Percentiles rank a stretch among this genome's conserved stretches.
These are phyloP conservation scores for Anableps anableps DNA, from an alignment of 2,797 vertebrate species.

Conservation along the genomic window DNA sequence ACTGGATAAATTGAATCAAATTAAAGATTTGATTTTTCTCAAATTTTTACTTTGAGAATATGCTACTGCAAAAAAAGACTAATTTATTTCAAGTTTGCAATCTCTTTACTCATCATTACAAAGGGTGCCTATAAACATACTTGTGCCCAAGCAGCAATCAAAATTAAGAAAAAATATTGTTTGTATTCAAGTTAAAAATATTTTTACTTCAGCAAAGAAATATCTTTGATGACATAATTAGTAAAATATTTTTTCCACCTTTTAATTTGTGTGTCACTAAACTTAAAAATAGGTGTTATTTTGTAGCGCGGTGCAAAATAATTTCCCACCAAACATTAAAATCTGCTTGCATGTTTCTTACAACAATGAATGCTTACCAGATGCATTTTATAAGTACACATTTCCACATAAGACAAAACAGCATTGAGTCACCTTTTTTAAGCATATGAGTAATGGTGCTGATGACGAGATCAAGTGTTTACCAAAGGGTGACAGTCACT, in stretches of 20 bases:
- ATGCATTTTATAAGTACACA: conserved; percentile 10
- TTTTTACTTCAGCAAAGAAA: neutral
- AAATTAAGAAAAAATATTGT: neutral
- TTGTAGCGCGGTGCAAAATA: neutral
- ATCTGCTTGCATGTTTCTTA: neutral
- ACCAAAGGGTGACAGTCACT: conserved; percentile 78
- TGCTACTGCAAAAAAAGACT: neutral
- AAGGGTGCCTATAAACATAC: neutral
- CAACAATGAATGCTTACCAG: neutral
- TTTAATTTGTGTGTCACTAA: neutral
- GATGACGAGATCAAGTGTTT: conserved; percentile 81
- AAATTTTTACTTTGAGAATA: neutral
- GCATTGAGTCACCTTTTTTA: conserved; percentile 58
- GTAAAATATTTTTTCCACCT: neutral
- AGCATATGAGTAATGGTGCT: conserved; percentile 77
- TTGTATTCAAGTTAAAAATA: neutral
- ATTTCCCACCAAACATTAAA: conserved; percentile 7
- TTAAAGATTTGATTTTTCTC: neutral
- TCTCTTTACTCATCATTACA: neutral
- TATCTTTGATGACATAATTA: neutral
- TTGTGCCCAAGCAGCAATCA: neutral
- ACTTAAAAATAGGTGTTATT: neutral
- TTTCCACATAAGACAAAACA: conserved; percentile 32
- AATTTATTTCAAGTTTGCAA: neutral
- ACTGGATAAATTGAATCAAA: neutral